A percentile compares a stretch with the other conserved stretches of the same genome.
These are phyloP conservation scores for Heliconius hermathena DNA, from an alignment of 1,140 invertebrate species.

Conservation along the genomic window DNA sequence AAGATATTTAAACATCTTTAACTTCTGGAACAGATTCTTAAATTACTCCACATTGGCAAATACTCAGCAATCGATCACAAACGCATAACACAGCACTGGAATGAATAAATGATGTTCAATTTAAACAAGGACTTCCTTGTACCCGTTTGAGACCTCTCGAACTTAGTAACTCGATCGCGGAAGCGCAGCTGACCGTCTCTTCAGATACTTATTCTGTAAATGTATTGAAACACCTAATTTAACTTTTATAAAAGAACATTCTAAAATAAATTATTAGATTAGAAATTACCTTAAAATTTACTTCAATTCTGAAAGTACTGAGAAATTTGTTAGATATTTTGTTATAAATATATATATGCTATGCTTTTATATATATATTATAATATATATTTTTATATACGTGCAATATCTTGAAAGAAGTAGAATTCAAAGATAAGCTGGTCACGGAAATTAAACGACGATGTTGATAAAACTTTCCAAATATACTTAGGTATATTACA, in stretches of 20 bases:
- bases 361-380: too few relatives aligned
- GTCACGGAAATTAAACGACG: too few relatives aligned
- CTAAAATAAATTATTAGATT: too few relatives aligned
- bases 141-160: slow-evolving; percentile 23
- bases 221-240: not conserved
- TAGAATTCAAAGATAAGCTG: too few relatives aligned
- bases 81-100: not conserved
- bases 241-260: not conserved
- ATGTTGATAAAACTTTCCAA: too few relatives aligned
- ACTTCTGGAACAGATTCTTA: not conserved
- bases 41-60: not conserved
- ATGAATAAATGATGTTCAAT: slow-evolving; percentile 39
- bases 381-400: too few relatives aligned
- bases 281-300: too few relatives aligned
- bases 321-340: not conserved
- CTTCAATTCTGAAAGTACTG: not conserved
- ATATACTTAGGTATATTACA: too few relatives aligned
- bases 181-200: slow-evolving; percentile 10
- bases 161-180: slow-evolving; percentile 31
- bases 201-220: slow-evolving; percentile 9
- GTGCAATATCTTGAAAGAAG: too few relatives aligned
- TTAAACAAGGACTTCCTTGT: slow-evolving; percentile 35
- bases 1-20: not conserved
- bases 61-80: not conserved
- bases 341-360: too few relatives aligned